A percentile compares a stretch with the other conserved stretches of the same genome.
phyloP scores from a whole-genome alignment of 2,797 vertebrate species.

The Macrochelys suwanniensis region DNA sequence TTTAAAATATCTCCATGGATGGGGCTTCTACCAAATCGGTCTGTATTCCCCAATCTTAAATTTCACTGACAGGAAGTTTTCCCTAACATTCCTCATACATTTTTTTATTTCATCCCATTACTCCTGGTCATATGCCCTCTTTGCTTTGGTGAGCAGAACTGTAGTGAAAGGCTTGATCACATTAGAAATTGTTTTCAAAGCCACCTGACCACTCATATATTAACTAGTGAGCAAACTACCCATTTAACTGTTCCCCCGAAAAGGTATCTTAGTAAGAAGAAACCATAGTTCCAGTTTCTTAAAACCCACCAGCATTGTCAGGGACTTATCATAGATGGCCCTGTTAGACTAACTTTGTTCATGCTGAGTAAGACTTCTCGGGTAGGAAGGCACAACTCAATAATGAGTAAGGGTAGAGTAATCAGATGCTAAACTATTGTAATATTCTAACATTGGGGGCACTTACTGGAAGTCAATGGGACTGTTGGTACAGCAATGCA shows the following conservation, averaged over 20 bases:
- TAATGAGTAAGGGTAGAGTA: neutral
- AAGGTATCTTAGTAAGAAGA: neutral
- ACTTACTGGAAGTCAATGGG: neutral
- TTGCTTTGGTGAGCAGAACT: no score
- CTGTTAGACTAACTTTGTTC: neutral
- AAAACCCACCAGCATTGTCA: neutral
- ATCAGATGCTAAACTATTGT: neutral
- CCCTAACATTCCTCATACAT: neutral
- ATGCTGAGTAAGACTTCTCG: neutral
- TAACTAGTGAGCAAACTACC: neutral
- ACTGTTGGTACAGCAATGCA: neutral
- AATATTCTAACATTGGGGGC: neutral
- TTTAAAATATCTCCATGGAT: neutral
- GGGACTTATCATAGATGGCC: neutral
- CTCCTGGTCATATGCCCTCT: neutral
- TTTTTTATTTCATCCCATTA: neutral
- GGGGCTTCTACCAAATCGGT: neutral
- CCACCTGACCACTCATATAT: neutral
- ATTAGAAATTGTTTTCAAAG: conserved; percentile 26
- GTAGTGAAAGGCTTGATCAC: neutral
- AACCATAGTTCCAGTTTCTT: conserved; percentile 6
- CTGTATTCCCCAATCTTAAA: conserved; percentile 4
- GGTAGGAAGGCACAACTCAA: neutral
- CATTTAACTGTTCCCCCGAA: conserved; percentile 27
- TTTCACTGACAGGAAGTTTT: conserved; percentile 1